Evolutionary conservation across 2,888 invertebrate species (phyloP).

Genomic region (Drosophila silvestris): DNA sequence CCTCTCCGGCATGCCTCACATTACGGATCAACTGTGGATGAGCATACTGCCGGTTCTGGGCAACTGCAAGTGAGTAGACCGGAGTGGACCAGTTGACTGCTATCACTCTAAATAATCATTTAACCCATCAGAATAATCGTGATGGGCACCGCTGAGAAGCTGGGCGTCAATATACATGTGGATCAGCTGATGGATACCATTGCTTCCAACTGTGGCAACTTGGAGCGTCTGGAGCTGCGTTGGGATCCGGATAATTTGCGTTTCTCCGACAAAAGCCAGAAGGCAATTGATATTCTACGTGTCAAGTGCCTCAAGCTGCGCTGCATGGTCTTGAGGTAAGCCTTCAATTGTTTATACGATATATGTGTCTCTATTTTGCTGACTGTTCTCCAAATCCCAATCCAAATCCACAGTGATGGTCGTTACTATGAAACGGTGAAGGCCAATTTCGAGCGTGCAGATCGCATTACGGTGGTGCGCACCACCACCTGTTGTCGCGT

Average conservation of each 20-base stretch:
- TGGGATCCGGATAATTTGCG: slow-evolving; percentile 99
- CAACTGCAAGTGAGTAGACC: slow-evolving; percentile 92
- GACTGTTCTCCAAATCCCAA: background rate
- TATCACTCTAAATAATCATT: background rate
- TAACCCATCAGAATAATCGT: slow-evolving; percentile 91
- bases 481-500: slow-evolving; percentile 98
- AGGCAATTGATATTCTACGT: slow-evolving; percentile 98
- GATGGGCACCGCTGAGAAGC: slow-evolving; percentile 98
- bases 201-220: slow-evolving; percentile 94
- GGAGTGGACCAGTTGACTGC: background rate
- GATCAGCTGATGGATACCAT: slow-evolving; percentile 99
- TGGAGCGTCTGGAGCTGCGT: slow-evolving; percentile 96
- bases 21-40: slow-evolving; percentile 99
- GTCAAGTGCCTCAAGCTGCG: slow-evolving; percentile 97
- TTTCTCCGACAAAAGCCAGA: slow-evolving; percentile 99
- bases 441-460: slow-evolving; percentile 99
- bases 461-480: slow-evolving; percentile 97
- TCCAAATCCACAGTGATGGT: slow-evolving; percentile 90
- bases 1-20: slow-evolving; percentile 98
- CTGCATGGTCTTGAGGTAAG: slow-evolving; percentile 95
- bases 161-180: slow-evolving; percentile 98
- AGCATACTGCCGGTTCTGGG: slow-evolving; percentile 95
- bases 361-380: background rate
- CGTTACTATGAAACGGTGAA: slow-evolving; percentile 99
- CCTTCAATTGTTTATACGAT: background rate